These are phyloP conservation scores for Ametastegia equiseti DNA, from an alignment of 2,888 invertebrate genomes.

Conservation along the genomic window DNA sequence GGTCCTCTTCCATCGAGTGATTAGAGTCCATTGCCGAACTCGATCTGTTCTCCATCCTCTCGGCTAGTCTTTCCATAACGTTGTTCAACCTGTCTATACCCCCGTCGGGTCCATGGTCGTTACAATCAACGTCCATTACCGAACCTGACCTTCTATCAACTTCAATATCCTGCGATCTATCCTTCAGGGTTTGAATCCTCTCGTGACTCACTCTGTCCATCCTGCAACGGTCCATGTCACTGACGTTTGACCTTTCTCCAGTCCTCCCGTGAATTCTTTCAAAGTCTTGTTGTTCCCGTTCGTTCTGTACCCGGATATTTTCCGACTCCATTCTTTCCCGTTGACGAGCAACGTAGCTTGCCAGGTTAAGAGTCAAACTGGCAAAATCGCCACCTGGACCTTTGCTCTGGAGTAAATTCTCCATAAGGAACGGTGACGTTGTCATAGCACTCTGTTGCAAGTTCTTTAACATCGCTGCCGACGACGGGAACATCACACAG, in stretches of 20 bases:
- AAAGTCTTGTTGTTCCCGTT: conserved; percentile 45
- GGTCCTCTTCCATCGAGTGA: conserved; percentile 69
- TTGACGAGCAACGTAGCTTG: conserved; percentile 71
- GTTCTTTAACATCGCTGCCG: conserved; percentile 75
- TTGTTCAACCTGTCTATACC: conserved; percentile 57
- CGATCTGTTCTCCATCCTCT: conserved; percentile 70
- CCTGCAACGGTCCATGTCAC: conserved; percentile 12
- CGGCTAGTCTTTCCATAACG: conserved; percentile 67
- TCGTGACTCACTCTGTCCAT: conserved; percentile 10
- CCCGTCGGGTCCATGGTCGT: conserved; percentile 47
- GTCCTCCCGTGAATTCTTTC: conserved; percentile 39
- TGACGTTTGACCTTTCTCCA: conserved; percentile 5
- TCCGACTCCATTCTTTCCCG: conserved; percentile 69
- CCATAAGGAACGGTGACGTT: conserved; percentile 81
- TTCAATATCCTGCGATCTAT: conserved; percentile 54
- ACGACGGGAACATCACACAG: conserved; percentile 71
- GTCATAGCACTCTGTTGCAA: conserved; percentile 76
- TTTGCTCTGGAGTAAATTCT: conserved; percentile 81
- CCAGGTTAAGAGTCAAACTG: conserved; percentile 79
- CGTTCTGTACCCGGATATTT: conserved; percentile 55
- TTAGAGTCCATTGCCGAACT: conserved; percentile 67
- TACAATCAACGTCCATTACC: conserved; percentile 58
- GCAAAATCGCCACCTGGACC: conserved; percentile 76
- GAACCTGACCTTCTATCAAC: conserved; percentile 55
- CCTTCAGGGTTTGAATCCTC: conserved; percentile 21